Evolutionary conservation across 2,113 vertebrate species (phyloP), one percentile per base, ranked within the genome.

Genomic region (Eira barbara): DNA sequence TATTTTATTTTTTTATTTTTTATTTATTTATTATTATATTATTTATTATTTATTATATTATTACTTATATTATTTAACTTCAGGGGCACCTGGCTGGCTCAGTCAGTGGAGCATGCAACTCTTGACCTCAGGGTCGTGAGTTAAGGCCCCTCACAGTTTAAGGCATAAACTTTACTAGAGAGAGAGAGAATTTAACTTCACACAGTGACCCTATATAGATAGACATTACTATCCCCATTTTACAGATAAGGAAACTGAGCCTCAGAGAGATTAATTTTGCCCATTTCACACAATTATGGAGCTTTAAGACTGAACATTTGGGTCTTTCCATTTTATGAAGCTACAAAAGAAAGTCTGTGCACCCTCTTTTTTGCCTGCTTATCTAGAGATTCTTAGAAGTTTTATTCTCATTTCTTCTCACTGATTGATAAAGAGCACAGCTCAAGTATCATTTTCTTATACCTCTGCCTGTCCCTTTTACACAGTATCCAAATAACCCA

Each of bases 341-440:
- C 63, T 78, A 31, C 61, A 82, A 20, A 14, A 76, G 88, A 80
- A 80, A 85, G 29, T 47, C 78, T 73, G 18, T 78, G 29, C 11
- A 80, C 25, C 84, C 81, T 31, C 23, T 14, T 78, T 15, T 92
- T 47, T 12, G 71, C 11, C 10, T 93, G 73, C 34, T 90, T 89
- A 57, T 80, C 71, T 93, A 42, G 47, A 79, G 7, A n/a, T 49
- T 20, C 65, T 80, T 73, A n/a, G 85, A 39, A n/a, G 23, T n/a
- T 79, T 95, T 71, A 34, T 80, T 82, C 17, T 95, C 23, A 20
- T 93, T 61, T 93, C n/a, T 74, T 85, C 82, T 84, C 74, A 89
- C 76, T 83, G 45, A 91, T 31, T 83, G 45, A 87, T 36, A 95
- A 91, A 93, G 36, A 81, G 20, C 36, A 81, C 21, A 85, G 27